These are phyloP conservation scores for Poeciliopsis occidentalis DNA, from an alignment of 2,113 vertebrate species.

Conservation along the genomic window DNA sequence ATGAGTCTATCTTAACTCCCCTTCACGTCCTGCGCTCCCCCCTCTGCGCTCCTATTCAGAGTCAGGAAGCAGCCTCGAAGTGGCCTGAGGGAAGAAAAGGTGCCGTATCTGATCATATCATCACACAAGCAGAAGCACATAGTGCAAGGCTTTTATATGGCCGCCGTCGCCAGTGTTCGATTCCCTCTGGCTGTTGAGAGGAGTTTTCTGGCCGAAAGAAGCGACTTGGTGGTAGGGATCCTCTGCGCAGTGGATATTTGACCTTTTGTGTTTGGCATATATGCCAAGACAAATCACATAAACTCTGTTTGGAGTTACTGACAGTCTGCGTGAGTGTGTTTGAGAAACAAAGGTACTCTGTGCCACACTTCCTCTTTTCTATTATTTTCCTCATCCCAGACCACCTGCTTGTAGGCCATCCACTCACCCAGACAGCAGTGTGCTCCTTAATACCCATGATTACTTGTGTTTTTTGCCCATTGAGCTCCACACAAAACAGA, in stretches of 20 bases:
- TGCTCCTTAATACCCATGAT: slow-evolving; percentile 70
- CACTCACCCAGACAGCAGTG: slow-evolving; percentile 55
- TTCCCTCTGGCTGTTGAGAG: slow-evolving; percentile 62
- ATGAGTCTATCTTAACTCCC: slow-evolving; percentile 69
- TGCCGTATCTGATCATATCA: slow-evolving; percentile 75
- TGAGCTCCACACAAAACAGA: slow-evolving; percentile 54
- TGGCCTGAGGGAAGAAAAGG: slow-evolving; percentile 71
- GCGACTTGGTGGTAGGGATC: slow-evolving; percentile 47
- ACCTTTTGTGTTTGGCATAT: slow-evolving; percentile 49
- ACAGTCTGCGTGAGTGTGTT: slow-evolving; percentile 20
- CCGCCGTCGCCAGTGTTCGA: slow-evolving; percentile 49
- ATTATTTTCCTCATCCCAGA: slow-evolving; percentile 60
- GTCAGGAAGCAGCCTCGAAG: slow-evolving; percentile 73
- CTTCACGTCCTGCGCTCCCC: slow-evolving; percentile 13
- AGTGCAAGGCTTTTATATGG: slow-evolving; percentile 52
- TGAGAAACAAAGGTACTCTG: slow-evolving; percentile 51
- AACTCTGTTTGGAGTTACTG: slow-evolving; percentile 55
- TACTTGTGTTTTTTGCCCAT: slow-evolving; percentile 72
- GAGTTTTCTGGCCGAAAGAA: slow-evolving; percentile 38
- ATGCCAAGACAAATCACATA: slow-evolving; percentile 63
- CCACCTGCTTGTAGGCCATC: slow-evolving; percentile 72
- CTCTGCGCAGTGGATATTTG: slow-evolving; percentile 37
- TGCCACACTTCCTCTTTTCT: slow-evolving; percentile 71
- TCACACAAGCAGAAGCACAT: slow-evolving; percentile 61
- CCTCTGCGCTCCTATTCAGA: slow-evolving; percentile 68